These are phyloP conservation scores for Hippoglossus stenolepis DNA, from an alignment of 2,113 vertebrate genomes.

Conservation along the genomic window DNA sequence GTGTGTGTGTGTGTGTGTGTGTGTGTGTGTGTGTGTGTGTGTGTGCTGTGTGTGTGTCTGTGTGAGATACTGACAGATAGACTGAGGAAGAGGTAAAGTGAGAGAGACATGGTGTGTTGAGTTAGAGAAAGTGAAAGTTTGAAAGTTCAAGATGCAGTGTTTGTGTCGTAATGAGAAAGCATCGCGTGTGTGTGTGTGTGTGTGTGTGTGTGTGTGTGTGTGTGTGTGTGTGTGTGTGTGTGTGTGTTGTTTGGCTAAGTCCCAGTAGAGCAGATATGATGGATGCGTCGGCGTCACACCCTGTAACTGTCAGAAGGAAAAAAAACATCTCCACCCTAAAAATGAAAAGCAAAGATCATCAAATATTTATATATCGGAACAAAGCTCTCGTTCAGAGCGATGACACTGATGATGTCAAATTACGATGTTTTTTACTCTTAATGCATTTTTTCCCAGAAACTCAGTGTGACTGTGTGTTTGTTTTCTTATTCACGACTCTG, in stretches of 20 bases:
- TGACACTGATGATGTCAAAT: slow-evolving; percentile 40
- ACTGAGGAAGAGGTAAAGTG: no score
- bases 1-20: slow-evolving; percentile 13
- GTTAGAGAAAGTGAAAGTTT: slow-evolving; percentile 12
- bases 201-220: slow-evolving; percentile 20
- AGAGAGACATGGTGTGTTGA: background rate
- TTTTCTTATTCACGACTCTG: no score
- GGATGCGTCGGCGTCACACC: slow-evolving; percentile 54
- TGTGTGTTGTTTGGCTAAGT: slow-evolving; percentile 14
- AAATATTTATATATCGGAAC: slow-evolving; percentile 42
- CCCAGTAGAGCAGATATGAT: slow-evolving; percentile 52
- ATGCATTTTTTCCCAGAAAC: no score
- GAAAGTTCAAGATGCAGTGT: background rate
- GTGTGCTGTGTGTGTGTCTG: slow-evolving; percentile 6
- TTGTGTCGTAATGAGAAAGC: no score
- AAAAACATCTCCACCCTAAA: slow-evolving; percentile 56
- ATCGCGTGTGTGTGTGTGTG: slow-evolving; percentile 16
- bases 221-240: background rate
- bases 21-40: slow-evolving; percentile 9
- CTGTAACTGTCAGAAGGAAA: slow-evolving; percentile 46
- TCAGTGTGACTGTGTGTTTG: no score
- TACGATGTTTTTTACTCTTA: background rate
- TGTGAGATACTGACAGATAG: background rate
- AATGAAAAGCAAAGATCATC: slow-evolving; percentile 48
- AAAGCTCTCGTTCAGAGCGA: slow-evolving; percentile 41